Evolutionary conservation across 2,888 invertebrate genomes (phyloP), one percentile per base, ranked within the genome.

Genomic region (Drosophila longiperda): DNA sequence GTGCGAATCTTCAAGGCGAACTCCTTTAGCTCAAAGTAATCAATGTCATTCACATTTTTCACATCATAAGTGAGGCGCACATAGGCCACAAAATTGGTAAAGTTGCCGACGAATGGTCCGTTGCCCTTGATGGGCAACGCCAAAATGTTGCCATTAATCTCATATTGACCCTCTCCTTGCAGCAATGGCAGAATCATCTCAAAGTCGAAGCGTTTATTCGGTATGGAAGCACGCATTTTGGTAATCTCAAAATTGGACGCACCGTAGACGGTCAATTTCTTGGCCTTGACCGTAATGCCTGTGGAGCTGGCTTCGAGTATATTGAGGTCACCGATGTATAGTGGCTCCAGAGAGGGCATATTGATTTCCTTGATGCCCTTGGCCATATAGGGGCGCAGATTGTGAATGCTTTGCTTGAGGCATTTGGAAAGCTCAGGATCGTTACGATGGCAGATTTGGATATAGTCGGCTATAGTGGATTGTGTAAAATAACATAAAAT

Each of bases 61-160:
- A 95, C 93, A 33, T 96, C 95, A 34, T 96, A 94, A 71, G 94
- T 94, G 59, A 96, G 94, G 0, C 94, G 94, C 2, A 95, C 94
- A 3, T 94, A 94, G 0, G 95, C 96, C 55, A 80, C 63, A 55
- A 80, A 94, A 95, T 94, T 93, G 95, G 96, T 95, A 90, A 96
- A 97, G 92, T 95, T 96, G 64, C 96, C 96, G 8, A 94, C 93
- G 75, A 96, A 96, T 15, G 94, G 93, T 12, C 97, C 97, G 3
- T 94, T 94, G 59, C 97, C 97, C n/a, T 94, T 94, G 48, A 97
- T 95, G 0, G 97, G 96, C 86, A 97, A 92, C 94, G 96, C 94
- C 61, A 97, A 92, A 26, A 97, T 94, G 66, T 95, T 94, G 6
- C 97, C 97, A 38, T 94, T 93, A 77, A 97, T 94, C 0, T 93